phyloP scores from a whole-genome alignment of 1,140 invertebrate species.

The Zaprionus kolodkinae region DNA sequence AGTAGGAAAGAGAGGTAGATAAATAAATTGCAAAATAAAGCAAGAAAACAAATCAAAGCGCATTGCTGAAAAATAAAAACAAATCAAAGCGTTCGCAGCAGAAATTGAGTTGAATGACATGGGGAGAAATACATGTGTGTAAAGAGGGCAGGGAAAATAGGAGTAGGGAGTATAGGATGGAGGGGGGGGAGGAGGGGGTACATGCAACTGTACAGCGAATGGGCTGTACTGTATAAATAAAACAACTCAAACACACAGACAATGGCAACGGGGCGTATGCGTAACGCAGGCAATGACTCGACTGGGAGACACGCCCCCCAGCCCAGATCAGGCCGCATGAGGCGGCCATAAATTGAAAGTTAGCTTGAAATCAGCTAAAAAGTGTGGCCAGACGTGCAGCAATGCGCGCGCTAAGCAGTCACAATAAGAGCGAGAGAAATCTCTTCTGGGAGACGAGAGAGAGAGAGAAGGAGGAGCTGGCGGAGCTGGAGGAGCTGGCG shows the following conservation, averaged over 20 bases:
- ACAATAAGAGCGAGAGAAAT: neutral
- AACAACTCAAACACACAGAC: conserved; percentile 9
- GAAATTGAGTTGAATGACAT: conserved; percentile 31
- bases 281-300: neutral
- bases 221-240: conserved; percentile 53
- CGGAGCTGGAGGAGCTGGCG: no score
- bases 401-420: neutral
- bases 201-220: conserved; percentile 31
- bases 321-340: no score
- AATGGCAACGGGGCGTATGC: conserved; percentile 20
- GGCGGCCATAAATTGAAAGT: neutral
- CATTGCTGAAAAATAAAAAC: conserved; percentile 39
- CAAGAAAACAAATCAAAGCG: conserved; percentile 52
- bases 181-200: neutral
- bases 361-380: conserved; percentile 4
- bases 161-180: neutral
- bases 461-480: no score
- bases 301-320: conserved; percentile 4
- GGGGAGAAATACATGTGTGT: conserved; percentile 24
- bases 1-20: neutral
- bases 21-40: neutral
- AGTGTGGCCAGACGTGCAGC: neutral
- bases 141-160: neutral
- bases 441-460: no score
- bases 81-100: conserved; percentile 55